Evolutionary conservation across 2,888 invertebrate genomes (phyloP).

Genomic region (Bombylius discolor): DNA sequence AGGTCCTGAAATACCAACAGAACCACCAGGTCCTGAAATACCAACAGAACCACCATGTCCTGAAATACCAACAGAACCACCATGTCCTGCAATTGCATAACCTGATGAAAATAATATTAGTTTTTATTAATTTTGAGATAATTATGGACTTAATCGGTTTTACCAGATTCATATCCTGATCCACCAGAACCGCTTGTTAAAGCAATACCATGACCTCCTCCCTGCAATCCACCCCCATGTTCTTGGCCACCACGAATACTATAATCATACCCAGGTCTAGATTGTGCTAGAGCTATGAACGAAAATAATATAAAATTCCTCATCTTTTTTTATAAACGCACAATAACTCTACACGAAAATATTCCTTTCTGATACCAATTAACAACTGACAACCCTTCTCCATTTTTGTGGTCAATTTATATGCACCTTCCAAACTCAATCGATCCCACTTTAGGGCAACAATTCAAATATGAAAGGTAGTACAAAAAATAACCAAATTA

Average conservation of each 20-base stretch:
- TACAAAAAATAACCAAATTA: too few species aligned
- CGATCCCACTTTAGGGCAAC: too few species aligned
- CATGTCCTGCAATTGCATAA: slow-evolving; percentile 4
- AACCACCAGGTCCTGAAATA: slow-evolving; percentile 1
- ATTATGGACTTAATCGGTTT: too few species aligned
- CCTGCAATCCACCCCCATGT: not conserved
- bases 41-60: slow-evolving; percentile 19
- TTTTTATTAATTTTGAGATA: too few species aligned
- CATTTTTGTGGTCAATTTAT: too few species aligned
- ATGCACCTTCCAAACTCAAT: too few species aligned
- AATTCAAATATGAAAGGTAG: too few species aligned
- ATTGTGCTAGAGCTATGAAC: slow-evolving; percentile 14
- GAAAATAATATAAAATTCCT: slow-evolving; percentile 15
- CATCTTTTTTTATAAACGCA: not conserved
- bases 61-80: not conserved
- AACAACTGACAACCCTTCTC: too few species aligned
- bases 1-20: not conserved
- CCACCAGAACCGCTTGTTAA: not conserved
- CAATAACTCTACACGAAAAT: not conserved
- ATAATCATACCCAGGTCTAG: slow-evolving; percentile 16
- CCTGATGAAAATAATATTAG: too few species aligned
- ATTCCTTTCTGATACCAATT: not conserved
- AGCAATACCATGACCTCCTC: not conserved
- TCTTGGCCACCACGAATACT: not conserved
- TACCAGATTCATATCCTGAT: not conserved